Conservation (phyloP, 2,888 invertebrate species). For the Lithophane ornitopus region DNA sequence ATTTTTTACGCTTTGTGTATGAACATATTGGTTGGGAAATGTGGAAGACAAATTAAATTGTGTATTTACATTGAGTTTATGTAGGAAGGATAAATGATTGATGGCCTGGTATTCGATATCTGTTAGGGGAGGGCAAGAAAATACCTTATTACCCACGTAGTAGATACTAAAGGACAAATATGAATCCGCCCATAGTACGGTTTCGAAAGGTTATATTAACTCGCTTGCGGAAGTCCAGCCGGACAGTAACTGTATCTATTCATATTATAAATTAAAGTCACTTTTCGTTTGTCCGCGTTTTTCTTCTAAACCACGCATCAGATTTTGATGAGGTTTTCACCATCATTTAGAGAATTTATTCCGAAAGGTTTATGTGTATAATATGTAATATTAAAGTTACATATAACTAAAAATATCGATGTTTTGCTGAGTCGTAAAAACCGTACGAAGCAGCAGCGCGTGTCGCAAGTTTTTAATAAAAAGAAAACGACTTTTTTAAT, state of each 20-base stretch:
- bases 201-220: neutral
- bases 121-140: conserved; percentile 9
- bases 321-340: no score
- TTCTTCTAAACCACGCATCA: no score
- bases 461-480: neutral
- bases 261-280: no score
- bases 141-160: conserved; percentile 8
- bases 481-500: neutral
- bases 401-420: no score
- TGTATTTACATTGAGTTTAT: conserved; percentile 12
- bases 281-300: no score
- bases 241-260: no score
- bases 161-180: neutral
- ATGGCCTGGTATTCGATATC: conserved; percentile 20
- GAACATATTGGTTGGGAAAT: conserved; percentile 11
- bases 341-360: no score
- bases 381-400: no score
- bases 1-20: neutral
- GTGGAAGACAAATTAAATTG: neutral
- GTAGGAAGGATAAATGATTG: conserved; percentile 24
- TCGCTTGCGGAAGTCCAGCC: neutral
- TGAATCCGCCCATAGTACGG: neutral
- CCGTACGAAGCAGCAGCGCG: no score
- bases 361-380: no score
- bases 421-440: no score